Conservation (phyloP, 2,888 invertebrate species). For the Phania funesta region DNA sequence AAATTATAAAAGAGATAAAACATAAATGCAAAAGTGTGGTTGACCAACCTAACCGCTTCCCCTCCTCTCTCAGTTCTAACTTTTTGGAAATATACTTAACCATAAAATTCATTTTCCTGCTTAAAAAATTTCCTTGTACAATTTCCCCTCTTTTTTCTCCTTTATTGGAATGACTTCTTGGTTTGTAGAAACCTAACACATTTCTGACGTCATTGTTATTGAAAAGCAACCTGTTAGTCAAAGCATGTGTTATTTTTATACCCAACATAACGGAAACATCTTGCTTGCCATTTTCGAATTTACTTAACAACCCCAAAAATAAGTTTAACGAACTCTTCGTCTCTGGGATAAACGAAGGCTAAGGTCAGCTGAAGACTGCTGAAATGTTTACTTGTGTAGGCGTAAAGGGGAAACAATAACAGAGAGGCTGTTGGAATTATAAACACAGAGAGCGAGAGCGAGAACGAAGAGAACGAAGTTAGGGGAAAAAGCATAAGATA, state of each 20-base stretch:
- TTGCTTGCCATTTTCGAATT: conserved; percentile 2
- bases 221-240: conserved; percentile 64
- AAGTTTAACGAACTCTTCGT: conserved; percentile 56
- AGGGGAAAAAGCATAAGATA: conserved; percentile 24
- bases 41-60: neutral
- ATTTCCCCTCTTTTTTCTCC: neutral
- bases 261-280: conserved; percentile 49
- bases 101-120: neutral
- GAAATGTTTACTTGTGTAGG: neutral
- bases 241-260: conserved; percentile 33
- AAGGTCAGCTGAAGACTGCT: conserved; percentile 62
- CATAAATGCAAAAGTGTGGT: neutral
- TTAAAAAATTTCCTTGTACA: neutral
- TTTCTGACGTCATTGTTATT: conserved; percentile 50
- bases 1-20: neutral
- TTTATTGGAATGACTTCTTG: conserved; percentile 30
- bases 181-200: neutral
- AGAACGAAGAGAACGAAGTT: neutral
- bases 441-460: neutral
- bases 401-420: conserved; percentile 58
- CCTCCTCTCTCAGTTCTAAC: too few species aligned
- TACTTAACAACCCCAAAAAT: conserved; percentile 22
- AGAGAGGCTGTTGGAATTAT: conserved; percentile 59
- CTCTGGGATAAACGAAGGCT: conserved; percentile 50
- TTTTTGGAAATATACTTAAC: too few species aligned